Conservation (phyloP, 2,113 vertebrate genomes). For the Trematocara nigrifrons region DNA sequence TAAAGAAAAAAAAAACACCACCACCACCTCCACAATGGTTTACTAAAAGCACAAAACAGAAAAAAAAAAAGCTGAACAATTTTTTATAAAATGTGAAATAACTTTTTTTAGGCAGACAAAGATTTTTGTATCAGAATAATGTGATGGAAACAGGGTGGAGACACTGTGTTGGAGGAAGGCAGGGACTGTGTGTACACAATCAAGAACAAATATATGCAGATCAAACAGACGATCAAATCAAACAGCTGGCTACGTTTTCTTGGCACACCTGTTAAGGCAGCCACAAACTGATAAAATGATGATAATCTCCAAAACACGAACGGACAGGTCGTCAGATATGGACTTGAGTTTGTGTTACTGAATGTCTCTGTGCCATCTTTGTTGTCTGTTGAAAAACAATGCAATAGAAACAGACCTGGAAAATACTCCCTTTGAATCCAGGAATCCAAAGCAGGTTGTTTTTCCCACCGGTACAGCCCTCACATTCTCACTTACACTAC, state of each 20-base stretch:
- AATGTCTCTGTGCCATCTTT: background rate
- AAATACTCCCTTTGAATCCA: background rate
- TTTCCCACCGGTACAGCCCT: background rate
- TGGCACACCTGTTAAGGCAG: background rate
- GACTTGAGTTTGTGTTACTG: background rate
- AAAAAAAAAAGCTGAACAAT: background rate
- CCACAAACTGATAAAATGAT: background rate
- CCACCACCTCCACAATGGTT: background rate
- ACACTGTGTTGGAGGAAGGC: background rate
- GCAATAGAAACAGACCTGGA: background rate
- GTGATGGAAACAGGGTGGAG: background rate
- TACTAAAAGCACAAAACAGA: background rate
- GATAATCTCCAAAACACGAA: background rate
- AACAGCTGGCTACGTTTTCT: background rate
- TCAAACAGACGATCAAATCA: background rate
- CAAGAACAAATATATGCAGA: background rate
- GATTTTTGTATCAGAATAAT: background rate
- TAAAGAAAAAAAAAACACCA: background rate
- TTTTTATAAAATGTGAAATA: background rate
- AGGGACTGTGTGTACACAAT: background rate
- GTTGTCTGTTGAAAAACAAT: background rate
- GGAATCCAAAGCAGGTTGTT: background rate
- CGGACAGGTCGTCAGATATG: background rate
- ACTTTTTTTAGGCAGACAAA: background rate
- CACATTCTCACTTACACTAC: background rate